These are phyloP conservation scores for Mustela nigripes DNA, from an alignment of 2,113 vertebrate species.

Conservation along the genomic window DNA sequence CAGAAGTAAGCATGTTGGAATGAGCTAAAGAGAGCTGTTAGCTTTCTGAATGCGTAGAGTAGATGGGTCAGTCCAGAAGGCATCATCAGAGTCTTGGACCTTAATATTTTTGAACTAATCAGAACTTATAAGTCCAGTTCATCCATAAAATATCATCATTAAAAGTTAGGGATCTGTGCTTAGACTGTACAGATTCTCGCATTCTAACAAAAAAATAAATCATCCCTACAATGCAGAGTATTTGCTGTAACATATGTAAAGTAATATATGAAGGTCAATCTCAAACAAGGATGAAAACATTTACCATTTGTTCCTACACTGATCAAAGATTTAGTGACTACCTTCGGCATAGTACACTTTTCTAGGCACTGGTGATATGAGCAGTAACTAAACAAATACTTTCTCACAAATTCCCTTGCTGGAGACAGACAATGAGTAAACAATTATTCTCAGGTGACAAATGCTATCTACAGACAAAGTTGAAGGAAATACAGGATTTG, in stretches of 20 bases:
- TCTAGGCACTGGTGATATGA: background rate
- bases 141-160: background rate
- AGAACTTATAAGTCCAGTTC: background rate
- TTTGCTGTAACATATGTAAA: background rate
- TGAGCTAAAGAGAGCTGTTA: background rate
- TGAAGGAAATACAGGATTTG: background rate
- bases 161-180: background rate
- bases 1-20: background rate
- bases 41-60: background rate
- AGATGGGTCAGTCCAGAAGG: background rate
- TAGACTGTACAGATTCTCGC: background rate
- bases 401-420: background rate
- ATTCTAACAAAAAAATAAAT: background rate
- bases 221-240: background rate
- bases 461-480: background rate
- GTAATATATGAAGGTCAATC: background rate
- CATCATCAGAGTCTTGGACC: background rate
- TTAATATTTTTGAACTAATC: background rate
- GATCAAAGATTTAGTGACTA: conserved; percentile 12
- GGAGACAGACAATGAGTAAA: background rate
- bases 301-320: background rate
- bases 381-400: background rate
- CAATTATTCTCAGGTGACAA: background rate
- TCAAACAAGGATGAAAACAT: background rate
- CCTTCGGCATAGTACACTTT: background rate